Base-by-base conservation (phyloP, 2,797 vertebrate genomes). In the Astyanax mexicanus region DNA sequence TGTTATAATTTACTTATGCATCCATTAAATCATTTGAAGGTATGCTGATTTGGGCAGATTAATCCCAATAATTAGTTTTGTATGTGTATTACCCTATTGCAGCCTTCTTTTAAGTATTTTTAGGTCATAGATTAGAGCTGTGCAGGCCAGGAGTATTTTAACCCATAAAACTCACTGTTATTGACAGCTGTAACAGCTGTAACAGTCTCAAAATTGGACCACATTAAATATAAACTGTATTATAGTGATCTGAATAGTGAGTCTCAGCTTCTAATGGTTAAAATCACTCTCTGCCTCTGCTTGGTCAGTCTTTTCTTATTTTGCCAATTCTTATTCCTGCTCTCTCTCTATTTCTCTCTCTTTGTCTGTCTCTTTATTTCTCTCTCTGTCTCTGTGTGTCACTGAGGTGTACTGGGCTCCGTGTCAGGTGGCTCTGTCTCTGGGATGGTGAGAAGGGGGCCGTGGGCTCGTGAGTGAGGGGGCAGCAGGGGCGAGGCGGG, bases 341-440 rank as follows among this genome's bases (percentile, higher is more conserved):
- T 29, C 49, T 21, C 27, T 62, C 45, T 23, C 35, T 38, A 17
- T 66, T 75, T 75, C 72, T 84, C 83, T 85, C 83, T 87, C 77
- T 85, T 60, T 79, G 83, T 55, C 27, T 52, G 65, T 40, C 40
- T 55, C 35, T 10, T 38, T 54, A 6, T 25, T 37, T 40, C 13
- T 61, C 75, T 75, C 72, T 84, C 83, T 85, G 82, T 88, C 78
- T 85, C 55, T 78, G 82, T 55, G 0, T 51, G 69, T 81, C 55
- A 69, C 77, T 81, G 69, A 66, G 69, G 38, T 42, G 69, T 72
- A 47, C 57, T 44, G 38, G 35, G 44, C 64, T 82, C 60, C 11
- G 64, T 89, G 0, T 88, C 45, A 0, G 86, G 86, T 83, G 80
- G 83, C n/a, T 94, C 95, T 0, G 87, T 90, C 85, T 95, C 94